Percentiles rank a stretch among this genome's conserved stretches.
These are phyloP conservation scores for Latrodectus elegans DNA, from an alignment of 2,888 invertebrate species.

Conservation along the genomic window DNA sequence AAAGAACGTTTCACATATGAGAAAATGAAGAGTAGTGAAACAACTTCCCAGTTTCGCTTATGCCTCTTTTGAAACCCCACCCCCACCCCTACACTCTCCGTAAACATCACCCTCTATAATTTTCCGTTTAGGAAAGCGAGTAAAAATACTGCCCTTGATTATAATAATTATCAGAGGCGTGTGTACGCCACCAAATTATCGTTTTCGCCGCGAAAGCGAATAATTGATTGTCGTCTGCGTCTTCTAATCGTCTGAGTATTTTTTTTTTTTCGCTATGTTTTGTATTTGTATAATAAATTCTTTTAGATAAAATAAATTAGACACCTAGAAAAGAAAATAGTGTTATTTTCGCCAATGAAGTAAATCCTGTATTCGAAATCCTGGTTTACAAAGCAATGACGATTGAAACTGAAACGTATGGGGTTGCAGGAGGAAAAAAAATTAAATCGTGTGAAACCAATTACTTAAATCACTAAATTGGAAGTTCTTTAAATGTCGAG, in stretches of 20 bases:
- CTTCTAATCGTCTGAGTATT: slow-evolving; percentile 32
- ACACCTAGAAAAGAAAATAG: not conserved
- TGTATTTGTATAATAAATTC: not conserved
- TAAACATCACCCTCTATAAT: slow-evolving; percentile 63
- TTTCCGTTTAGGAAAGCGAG: slow-evolving; percentile 64
- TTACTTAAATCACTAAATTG: not conserved
- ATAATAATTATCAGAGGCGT: slow-evolving; percentile 63
- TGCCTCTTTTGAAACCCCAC: not conserved
- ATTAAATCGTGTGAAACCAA: not conserved
- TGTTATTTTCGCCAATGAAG: not conserved
- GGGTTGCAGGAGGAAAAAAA: not conserved
- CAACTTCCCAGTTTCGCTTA: slow-evolving; percentile 29
- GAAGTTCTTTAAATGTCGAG: too few species aligned
- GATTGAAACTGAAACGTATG: not conserved
- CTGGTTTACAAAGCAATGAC: not conserved
- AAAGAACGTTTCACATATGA: slow-evolving; percentile 27
- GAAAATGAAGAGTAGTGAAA: slow-evolving; percentile 27
- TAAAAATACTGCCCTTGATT: slow-evolving; percentile 60
- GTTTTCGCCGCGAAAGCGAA: slow-evolving; percentile 35
- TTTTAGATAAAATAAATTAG: slow-evolving; percentile 6
- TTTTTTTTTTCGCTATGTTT: slow-evolving; percentile 9
- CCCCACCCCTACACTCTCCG: slow-evolving; percentile 19
- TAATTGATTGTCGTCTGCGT: slow-evolving; percentile 62
- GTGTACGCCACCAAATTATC: slow-evolving; percentile 55
- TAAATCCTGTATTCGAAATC: not conserved